phyloP scores from a whole-genome alignment of 2,888 invertebrate species.

The Spodoptera exigua region DNA sequence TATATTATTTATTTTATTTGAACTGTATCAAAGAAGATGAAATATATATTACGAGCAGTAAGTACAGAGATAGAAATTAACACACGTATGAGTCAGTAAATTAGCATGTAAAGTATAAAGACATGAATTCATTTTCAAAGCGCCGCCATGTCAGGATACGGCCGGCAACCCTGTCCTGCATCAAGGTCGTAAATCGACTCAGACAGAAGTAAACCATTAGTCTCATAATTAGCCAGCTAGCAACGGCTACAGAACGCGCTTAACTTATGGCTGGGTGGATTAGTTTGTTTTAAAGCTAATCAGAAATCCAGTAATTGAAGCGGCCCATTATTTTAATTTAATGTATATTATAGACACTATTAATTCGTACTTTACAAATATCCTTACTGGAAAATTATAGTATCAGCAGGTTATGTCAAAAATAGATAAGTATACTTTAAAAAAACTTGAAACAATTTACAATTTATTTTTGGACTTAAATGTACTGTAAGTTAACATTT shows the following conservation, averaged over 20 bases:
- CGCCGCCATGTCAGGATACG: conserved; percentile 18
- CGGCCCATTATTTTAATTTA: conserved; percentile 29
- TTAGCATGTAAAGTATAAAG: conserved; percentile 33
- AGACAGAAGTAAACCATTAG: conserved; percentile 39
- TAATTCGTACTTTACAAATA: conserved; percentile 15
- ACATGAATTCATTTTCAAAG: conserved; percentile 41
- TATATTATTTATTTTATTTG: conserved; percentile 11
- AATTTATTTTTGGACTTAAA: too few relatives aligned
- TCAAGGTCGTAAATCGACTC: conserved; percentile 30
- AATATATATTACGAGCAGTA: too few relatives aligned
- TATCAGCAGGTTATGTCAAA: too few relatives aligned
- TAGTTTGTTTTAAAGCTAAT: conserved; percentile 45
- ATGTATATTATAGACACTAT: conserved; percentile 33
- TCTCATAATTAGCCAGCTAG: conserved; percentile 41
- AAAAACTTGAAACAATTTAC: too few relatives aligned
- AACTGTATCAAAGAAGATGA: conserved; percentile 19
- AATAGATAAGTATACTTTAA: too few relatives aligned
- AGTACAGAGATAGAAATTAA: conserved; percentile 35
- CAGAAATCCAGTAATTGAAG: conserved; percentile 9
- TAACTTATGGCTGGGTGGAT: conserved; percentile 26
- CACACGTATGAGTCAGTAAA: conserved; percentile 33
- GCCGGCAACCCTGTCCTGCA: conserved; percentile 11
- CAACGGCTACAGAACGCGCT: conserved; percentile 11
- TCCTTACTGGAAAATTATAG: conserved; percentile 2
- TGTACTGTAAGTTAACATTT: too few relatives aligned